Percentiles rank a stretch among this genome's conserved stretches.
Evolutionary conservation across 2,113 vertebrate genomes (phyloP).

Genomic region (Tachuris rubrigastra): DNA sequence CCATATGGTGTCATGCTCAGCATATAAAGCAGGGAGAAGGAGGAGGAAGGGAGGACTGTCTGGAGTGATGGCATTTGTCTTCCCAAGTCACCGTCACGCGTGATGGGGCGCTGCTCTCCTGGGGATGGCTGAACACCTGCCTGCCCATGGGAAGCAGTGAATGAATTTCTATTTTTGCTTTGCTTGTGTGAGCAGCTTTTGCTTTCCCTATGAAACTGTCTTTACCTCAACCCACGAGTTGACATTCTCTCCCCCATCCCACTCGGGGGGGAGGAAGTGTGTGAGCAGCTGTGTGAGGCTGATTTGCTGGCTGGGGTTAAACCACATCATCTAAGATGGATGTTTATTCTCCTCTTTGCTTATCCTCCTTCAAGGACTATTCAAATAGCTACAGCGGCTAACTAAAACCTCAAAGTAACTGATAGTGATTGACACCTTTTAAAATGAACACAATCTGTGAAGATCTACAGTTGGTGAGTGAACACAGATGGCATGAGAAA

Average conservation of each 20-base stretch:
- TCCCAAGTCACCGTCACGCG: neutral
- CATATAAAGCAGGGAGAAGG: neutral
- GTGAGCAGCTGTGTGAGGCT: neutral
- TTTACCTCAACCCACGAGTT: neutral
- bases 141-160: neutral
- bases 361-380: neutral
- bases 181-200: neutral
- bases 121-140: neutral
- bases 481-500: slow-evolving; percentile 41
- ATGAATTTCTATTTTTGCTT: neutral
- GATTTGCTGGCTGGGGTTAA: neutral
- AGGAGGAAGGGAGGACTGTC: neutral
- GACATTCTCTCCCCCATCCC: neutral
- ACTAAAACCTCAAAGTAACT: neutral
- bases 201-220: neutral
- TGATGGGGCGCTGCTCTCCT: neutral
- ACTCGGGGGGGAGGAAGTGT: neutral
- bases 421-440: slow-evolving; percentile 1
- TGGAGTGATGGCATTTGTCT: neutral
- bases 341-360: neutral
- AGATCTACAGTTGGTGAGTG: neutral
- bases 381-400: slow-evolving; percentile 23
- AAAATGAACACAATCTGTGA: slow-evolving; percentile 30
- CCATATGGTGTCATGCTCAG: neutral
- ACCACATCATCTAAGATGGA: neutral